Base-by-base conservation (phyloP, 2,888 invertebrate genomes). In the Hemithea aestivaria region DNA sequence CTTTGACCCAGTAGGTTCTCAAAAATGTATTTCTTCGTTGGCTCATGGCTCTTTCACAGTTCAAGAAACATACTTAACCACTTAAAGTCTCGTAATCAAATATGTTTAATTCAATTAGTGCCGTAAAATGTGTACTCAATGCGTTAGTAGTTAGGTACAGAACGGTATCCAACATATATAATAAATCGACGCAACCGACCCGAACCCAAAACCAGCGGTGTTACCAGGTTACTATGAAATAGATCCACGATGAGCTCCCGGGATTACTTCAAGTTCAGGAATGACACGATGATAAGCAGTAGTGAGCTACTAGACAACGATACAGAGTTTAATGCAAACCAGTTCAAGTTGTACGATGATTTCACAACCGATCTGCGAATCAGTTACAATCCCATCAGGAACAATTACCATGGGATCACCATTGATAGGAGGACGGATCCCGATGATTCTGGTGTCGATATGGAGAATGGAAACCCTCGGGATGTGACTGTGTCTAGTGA, bases 301-400 rank as follows among this genome's bases (percentile, higher is more conserved):
- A 66, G 71, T 53, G 80, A 81, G 36, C 56, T 75, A 2, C 67
- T 87, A 41, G 87, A 87, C 63, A 87, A 84, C 57, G 87, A 81
- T 12, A 81, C 83, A 1, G 87, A 84, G 48, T 80, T 84, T 65
- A 87, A 87, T 58, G 87, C 87, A 23, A 87, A 87, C 63, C 81
- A 82, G 61, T 87, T 81, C 71, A 87, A 82, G 61, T 60, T 87
- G 22, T 87, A 73, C 68, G 87, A 87, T 51, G 87, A 87, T 62
- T 87, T 87, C 69, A 77, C 84, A 0, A 76, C 80, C 21, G 85
- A 84, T 46, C 66, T 84, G 9, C 70, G 83, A 32, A 76, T 84
- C 50, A 74, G 69, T 57, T 84, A 75, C 65, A 77, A 75, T 48
- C 69, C 77, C 0, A 49, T 83, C 48, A 69, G 79, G 47, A 73